These are phyloP conservation scores for Leptarthrus brevirostris DNA, from an alignment of 2,888 invertebrate species.

Conservation along the genomic window DNA sequence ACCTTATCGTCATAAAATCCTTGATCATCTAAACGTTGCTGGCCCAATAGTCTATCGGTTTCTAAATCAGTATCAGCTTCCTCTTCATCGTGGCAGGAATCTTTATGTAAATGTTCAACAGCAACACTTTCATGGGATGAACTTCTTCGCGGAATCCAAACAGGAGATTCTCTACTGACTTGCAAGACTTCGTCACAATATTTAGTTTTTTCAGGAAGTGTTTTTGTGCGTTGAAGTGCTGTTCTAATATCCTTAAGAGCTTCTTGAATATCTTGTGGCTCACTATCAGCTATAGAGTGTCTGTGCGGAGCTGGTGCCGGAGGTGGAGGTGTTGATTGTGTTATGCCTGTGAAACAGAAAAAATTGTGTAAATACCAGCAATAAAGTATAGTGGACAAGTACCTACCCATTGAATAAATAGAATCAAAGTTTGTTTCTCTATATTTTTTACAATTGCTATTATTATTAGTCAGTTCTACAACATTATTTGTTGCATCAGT, in stretches of 20 bases:
- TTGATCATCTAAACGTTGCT: conserved; percentile 92
- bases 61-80: conserved; percentile 98
- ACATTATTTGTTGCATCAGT: conserved; percentile 42
- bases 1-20: conserved; percentile 84
- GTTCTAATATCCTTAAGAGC: conserved; percentile 87
- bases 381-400: not conserved
- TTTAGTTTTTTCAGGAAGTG: conserved; percentile 63
- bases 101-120: conserved; percentile 47
- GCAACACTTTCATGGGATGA: conserved; percentile 55
- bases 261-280: conserved; percentile 70
- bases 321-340: conserved; percentile 72
- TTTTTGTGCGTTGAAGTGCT: conserved; percentile 72
- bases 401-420: conserved; percentile 61
- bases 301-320: conserved; percentile 78
- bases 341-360: conserved; percentile 55
- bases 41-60: conserved; percentile 94
- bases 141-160: conserved; percentile 64
- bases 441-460: conserved; percentile 48
- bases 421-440: conserved; percentile 59
- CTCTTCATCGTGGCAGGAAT: conserved; percentile 73
- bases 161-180: conserved; percentile 63
- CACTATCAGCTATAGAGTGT: conserved; percentile 62
- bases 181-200: conserved; percentile 64
- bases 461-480: conserved; percentile 51
- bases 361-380: not conserved